Evolutionary conservation across 2,113 vertebrate species (phyloP).

Genomic region (Varanus salvator): DNA sequence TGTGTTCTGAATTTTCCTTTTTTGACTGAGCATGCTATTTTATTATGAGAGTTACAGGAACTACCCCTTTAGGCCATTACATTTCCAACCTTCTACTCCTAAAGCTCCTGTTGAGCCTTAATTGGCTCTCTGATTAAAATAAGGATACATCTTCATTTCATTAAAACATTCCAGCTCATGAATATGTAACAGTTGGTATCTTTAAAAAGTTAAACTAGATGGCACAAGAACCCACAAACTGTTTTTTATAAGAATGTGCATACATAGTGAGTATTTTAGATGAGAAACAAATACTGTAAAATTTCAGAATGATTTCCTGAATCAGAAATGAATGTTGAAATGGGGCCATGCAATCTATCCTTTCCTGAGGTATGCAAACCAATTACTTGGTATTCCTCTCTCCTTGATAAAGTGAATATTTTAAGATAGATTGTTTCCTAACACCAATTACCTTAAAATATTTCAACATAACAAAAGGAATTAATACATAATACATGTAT

Average conservation of each 20-base stretch:
- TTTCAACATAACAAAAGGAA: neutral
- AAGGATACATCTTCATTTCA: neutral
- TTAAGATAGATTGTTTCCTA: neutral
- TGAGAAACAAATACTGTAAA: neutral
- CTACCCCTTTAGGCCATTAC: neutral
- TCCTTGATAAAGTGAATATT: neutral
- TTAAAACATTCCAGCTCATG: neutral
- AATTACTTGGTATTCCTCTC: neutral
- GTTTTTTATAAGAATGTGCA: neutral
- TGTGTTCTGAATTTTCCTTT: constrained; percentile 34
- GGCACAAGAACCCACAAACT: neutral
- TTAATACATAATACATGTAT: neutral
- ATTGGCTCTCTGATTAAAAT: neutral
- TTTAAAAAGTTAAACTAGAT: neutral
- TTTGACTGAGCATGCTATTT: constrained; percentile 9
- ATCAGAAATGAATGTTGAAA: neutral
- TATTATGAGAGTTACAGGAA: neutral
- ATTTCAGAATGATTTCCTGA: neutral
- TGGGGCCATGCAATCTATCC: neutral
- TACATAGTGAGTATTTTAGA: neutral
- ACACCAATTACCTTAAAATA: neutral
- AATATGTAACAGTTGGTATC: neutral
- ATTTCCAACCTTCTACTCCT: neutral
- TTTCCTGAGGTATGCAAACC: neutral
- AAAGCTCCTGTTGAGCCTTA: constrained; percentile 9